Evolutionary conservation across 2,888 invertebrate genomes (phyloP).

Genomic region (Ennomos quercinarius): DNA sequence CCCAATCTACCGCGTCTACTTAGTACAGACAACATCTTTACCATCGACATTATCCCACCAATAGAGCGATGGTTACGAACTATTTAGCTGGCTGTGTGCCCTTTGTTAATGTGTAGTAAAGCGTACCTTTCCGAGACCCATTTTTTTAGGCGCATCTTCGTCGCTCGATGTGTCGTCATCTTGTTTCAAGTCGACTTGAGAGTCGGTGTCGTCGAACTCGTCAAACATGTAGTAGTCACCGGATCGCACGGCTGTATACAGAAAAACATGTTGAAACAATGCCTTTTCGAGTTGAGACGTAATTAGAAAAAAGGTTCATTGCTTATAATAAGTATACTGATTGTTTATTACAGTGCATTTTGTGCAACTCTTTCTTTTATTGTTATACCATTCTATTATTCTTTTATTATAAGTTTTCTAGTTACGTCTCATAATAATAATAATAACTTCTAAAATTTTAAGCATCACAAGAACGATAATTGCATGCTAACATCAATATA

Average conservation of each 20-base stretch:
- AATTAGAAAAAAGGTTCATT: conserved; percentile 43
- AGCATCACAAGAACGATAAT: conserved; percentile 24
- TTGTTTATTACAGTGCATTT: conserved; percentile 3
- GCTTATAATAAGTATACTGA: too few relatives aligned
- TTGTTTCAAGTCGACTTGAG: conserved; percentile 83
- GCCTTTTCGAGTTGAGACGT: conserved; percentile 23
- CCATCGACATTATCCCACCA: conserved; percentile 20
- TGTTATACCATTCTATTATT: neutral
- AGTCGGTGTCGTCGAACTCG: conserved; percentile 93
- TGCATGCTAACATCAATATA: conserved; percentile 26
- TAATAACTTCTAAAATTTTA: conserved; percentile 27
- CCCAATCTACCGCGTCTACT: conserved; percentile 34
- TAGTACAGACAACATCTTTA: conserved; percentile 33
- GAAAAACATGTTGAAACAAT: conserved; percentile 31
- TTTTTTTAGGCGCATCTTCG: conserved; percentile 78
- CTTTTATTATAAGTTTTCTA: conserved; percentile 26
- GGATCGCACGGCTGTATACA: conserved; percentile 94
- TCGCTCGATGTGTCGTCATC: conserved; percentile 81
- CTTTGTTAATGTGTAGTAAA: conserved; percentile 6
- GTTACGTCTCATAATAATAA: conserved; percentile 45
- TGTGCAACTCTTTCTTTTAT: conserved; percentile 1
- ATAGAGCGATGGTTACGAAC: conserved; percentile 15
- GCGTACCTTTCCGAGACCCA: conserved; percentile 84
- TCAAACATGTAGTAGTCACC: conserved; percentile 99
- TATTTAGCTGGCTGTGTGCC: conserved; percentile 23